Conservation (phyloP, 1,140 invertebrate species). For the Acromyrmex charruanus region DNA sequence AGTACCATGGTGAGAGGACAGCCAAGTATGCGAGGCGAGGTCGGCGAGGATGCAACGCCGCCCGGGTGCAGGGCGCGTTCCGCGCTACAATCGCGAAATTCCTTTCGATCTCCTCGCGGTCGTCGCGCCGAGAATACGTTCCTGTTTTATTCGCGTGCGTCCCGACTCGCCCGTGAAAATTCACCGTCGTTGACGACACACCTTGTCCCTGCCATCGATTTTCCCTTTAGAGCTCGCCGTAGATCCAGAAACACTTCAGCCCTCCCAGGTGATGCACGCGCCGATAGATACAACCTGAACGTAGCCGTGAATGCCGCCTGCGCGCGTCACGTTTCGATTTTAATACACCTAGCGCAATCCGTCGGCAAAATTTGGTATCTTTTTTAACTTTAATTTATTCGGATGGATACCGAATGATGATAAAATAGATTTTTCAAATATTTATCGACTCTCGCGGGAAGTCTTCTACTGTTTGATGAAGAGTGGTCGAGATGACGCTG, state of each 20-base stretch:
- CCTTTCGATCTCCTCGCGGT: background rate
- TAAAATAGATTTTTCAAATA: background rate
- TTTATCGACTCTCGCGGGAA: background rate
- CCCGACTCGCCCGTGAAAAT: background rate
- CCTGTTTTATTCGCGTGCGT: background rate
- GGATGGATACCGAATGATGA: background rate
- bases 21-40: background rate
- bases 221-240: background rate
- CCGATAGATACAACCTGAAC: background rate
- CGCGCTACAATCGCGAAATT: background rate
- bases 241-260: background rate
- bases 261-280: background rate
- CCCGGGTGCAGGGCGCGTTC: background rate
- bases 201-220: constrained; percentile 54
- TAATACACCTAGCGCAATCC: background rate
- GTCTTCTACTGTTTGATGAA: background rate
- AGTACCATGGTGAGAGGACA: constrained; percentile 54
- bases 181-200: constrained; percentile 27
- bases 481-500: background rate
- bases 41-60: background rate
- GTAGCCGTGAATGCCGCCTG: background rate
- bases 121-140: background rate
- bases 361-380: background rate
- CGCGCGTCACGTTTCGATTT: background rate
- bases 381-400: background rate